Conservation (phyloP, 2,113 vertebrate genomes). For the Lates calcarifer region DNA sequence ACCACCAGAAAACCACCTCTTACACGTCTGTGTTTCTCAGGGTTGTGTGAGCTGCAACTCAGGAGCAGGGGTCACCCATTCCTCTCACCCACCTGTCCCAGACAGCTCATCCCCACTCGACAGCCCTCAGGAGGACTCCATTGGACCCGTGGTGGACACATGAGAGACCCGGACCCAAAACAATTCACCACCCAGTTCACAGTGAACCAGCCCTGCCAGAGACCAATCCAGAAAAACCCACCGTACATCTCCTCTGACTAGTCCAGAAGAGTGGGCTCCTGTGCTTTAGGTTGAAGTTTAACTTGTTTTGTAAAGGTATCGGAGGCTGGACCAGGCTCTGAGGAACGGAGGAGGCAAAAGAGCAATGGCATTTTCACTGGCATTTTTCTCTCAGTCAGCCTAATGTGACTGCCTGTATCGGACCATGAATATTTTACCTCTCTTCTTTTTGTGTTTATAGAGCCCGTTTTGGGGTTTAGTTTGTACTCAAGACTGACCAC, state of each 20-base stretch:
- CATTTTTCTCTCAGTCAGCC: constrained; percentile 36
- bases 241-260: constrained; percentile 52
- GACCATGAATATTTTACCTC: constrained; percentile 60
- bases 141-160: constrained; percentile 58
- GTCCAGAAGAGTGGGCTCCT: constrained; percentile 32
- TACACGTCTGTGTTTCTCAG: constrained; percentile 54
- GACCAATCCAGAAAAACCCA: constrained; percentile 31
- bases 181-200: constrained; percentile 4
- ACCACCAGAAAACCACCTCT: neutral
- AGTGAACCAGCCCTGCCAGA: constrained; percentile 32
- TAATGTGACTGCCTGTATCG: constrained; percentile 43
- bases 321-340: constrained; percentile 32
- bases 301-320: constrained; percentile 32
- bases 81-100: constrained; percentile 49
- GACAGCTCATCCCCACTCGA: constrained; percentile 71
- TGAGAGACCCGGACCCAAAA: constrained; percentile 55
- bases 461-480: constrained; percentile 26
- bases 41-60: constrained; percentile 77
- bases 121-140: constrained; percentile 50
- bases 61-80: constrained; percentile 9
- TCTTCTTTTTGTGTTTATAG: constrained; percentile 40
- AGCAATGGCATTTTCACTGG: constrained; percentile 45
- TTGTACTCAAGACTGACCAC: constrained; percentile 42
- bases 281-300: constrained; percentile 31
- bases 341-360: constrained; percentile 3